Percentiles rank a stretch among this genome's conserved stretches.
Conservation (phyloP, 2,797 vertebrate species). For the Melanotaenia maccullochi region DNA sequence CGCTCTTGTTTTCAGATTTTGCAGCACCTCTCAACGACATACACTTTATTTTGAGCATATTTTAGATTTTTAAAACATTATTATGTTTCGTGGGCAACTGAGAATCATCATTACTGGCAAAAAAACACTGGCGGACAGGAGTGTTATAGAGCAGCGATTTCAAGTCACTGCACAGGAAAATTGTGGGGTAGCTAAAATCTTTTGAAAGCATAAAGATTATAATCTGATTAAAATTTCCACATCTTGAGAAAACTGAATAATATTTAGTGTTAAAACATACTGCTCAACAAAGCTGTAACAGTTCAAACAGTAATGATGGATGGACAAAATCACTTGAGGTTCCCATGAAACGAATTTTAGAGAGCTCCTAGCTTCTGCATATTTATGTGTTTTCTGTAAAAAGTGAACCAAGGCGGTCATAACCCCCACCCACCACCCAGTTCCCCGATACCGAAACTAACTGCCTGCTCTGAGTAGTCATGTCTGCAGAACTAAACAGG, state of each 20-base stretch:
- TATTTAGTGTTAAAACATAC: neutral
- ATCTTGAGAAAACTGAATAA: conserved; percentile 1
- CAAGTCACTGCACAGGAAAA: neutral
- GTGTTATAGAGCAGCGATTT: conserved; percentile 1
- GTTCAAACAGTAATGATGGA: conserved; percentile 3
- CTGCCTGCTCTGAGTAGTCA: neutral
- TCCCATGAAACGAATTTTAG: neutral
- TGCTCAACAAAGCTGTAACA: neutral
- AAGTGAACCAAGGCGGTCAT: neutral
- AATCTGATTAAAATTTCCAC: neutral
- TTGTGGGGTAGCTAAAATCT: neutral
- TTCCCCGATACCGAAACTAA: neutral
- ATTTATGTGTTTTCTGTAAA: conserved; percentile 3
- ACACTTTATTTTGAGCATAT: conserved; percentile 14
- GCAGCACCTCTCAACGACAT: conserved; percentile 11
- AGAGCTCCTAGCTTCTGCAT: neutral
- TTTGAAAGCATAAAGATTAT: conserved; percentile 7
- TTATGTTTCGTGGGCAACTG: conserved; percentile 25
- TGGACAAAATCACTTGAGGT: neutral
- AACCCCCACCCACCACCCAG: neutral
- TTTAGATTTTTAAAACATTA: conserved; percentile 5
- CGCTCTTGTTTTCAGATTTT: conserved; percentile 56
- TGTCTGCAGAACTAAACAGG: neutral
- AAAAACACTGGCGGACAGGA: conserved; percentile 12
- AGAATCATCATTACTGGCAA: conserved; percentile 19